phyloP scores from a whole-genome alignment of 1,140 invertebrate species.

The Drosophila sp. region DNA sequence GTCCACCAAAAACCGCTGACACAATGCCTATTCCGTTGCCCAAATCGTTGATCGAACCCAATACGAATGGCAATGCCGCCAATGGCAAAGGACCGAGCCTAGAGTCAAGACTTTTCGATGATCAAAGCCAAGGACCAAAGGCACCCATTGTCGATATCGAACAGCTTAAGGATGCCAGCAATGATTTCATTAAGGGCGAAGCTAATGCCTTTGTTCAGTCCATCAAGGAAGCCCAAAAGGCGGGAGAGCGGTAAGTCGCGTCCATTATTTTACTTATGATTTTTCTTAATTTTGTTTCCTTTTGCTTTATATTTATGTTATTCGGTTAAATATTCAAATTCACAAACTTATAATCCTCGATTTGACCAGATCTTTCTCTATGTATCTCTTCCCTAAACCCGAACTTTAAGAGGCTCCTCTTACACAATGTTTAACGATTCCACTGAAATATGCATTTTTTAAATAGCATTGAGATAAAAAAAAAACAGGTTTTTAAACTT shows the following conservation, averaged over 20 bases:
- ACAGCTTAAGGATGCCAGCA: slow-evolving; percentile 73
- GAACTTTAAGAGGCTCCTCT: no score
- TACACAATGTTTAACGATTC: no score
- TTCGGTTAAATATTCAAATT: no score
- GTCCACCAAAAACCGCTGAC: slow-evolving; percentile 48
- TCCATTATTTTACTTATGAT: slow-evolving; percentile 24
- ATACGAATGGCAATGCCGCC: slow-evolving; percentile 51
- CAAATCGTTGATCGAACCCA: slow-evolving; percentile 60
- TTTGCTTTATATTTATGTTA: slow-evolving; percentile 16
- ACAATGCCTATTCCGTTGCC: slow-evolving; percentile 73
- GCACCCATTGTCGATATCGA: slow-evolving; percentile 37
- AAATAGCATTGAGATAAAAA: no score
- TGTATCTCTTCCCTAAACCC: no score
- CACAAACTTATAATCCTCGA: no score
- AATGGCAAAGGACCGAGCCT: slow-evolving; percentile 44
- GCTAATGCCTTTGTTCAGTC: slow-evolving; percentile 67
- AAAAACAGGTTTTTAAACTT: no score
- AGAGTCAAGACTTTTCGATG: slow-evolving; percentile 59
- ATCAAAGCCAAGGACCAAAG: slow-evolving; percentile 36
- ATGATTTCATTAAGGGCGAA: slow-evolving; percentile 72
- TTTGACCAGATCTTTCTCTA: no score
- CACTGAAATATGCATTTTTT: no score
- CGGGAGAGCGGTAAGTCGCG: slow-evolving; percentile 65
- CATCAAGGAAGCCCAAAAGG: slow-evolving; percentile 67
- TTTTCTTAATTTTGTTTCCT: slow-evolving; percentile 35